phyloP scores from a whole-genome alignment of 2,113 vertebrate species.

The Phodopus roborovskii region DNA sequence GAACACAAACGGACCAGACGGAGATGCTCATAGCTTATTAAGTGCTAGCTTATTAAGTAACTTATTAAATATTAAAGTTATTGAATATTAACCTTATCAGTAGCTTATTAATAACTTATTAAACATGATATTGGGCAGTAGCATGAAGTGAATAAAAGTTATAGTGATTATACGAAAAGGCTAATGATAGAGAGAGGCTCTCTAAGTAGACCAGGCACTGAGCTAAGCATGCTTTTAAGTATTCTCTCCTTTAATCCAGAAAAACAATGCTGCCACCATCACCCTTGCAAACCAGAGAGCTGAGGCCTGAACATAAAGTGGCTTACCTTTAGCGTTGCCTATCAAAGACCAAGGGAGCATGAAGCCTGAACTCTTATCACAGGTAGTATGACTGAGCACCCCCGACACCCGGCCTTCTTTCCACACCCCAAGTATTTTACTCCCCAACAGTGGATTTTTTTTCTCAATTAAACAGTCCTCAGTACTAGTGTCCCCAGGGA shows the following conservation, averaged over 20 bases:
- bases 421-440: not conserved
- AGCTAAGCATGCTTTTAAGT: not conserved
- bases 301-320: not conserved
- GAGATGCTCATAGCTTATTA: slow-evolving; percentile 28
- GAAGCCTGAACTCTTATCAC: not conserved
- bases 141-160: not conserved
- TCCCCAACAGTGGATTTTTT: not conserved
- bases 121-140: not conserved
- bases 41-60: not conserved
- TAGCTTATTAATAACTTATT: slow-evolving; percentile 34
- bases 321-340: not conserved
- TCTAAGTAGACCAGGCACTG: not conserved
- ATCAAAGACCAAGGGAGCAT: not conserved
- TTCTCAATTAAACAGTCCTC: not conserved
- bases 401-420: not conserved
- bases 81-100: slow-evolving; percentile 44
- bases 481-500: not conserved
- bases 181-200: not conserved
- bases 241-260: not conserved
- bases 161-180: not conserved
- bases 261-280: not conserved
- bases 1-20: slow-evolving; percentile 43
- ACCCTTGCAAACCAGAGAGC: not conserved
- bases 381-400: not conserved
- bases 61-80: slow-evolving; percentile 57